phyloP scores from a whole-genome alignment of 1,140 invertebrate genomes.

The Wasmannia auropunctata region DNA sequence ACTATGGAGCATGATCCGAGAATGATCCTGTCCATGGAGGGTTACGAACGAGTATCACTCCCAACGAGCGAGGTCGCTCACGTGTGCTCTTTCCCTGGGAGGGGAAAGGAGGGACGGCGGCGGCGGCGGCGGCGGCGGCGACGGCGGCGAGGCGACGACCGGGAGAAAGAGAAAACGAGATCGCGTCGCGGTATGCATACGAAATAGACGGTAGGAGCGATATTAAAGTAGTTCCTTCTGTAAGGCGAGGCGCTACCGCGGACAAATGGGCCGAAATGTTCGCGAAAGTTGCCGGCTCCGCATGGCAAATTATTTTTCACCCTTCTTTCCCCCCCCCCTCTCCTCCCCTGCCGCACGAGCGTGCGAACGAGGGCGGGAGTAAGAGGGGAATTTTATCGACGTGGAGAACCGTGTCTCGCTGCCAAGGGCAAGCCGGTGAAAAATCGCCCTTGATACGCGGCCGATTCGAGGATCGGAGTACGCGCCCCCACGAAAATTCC shows the following conservation, averaged over 20 bases:
- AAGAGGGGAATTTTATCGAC: slow-evolving; percentile 1
- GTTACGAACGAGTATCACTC: slow-evolving; percentile 62
- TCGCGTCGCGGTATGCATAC: slow-evolving; percentile 65
- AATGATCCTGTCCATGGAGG: slow-evolving; percentile 59
- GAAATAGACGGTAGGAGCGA: slow-evolving; percentile 65
- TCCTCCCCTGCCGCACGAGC: not conserved
- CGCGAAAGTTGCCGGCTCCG: slow-evolving; percentile 37
- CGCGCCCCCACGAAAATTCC: not conserved
- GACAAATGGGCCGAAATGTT: slow-evolving; percentile 61
- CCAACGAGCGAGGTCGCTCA: slow-evolving; percentile 33
- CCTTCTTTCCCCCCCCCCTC: too few species aligned
- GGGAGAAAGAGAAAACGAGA: slow-evolving; percentile 48
- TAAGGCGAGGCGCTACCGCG: slow-evolving; percentile 47
- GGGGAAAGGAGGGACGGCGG: not conserved
- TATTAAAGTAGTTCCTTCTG: slow-evolving; percentile 71
- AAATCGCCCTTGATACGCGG: slow-evolving; percentile 10
- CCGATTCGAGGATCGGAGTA: not conserved
- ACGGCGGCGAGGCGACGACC: not conserved
- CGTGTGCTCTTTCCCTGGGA: slow-evolving; percentile 21
- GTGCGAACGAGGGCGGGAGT: not conserved
- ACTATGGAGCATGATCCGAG: slow-evolving; percentile 48
- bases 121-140: too few species aligned
- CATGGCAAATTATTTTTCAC: slow-evolving; percentile 66
- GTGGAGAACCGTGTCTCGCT: not conserved
- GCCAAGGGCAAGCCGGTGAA: not conserved